Evolutionary conservation across 2,888 invertebrate species (phyloP).

Genomic region (Xestia xanthographa): DNA sequence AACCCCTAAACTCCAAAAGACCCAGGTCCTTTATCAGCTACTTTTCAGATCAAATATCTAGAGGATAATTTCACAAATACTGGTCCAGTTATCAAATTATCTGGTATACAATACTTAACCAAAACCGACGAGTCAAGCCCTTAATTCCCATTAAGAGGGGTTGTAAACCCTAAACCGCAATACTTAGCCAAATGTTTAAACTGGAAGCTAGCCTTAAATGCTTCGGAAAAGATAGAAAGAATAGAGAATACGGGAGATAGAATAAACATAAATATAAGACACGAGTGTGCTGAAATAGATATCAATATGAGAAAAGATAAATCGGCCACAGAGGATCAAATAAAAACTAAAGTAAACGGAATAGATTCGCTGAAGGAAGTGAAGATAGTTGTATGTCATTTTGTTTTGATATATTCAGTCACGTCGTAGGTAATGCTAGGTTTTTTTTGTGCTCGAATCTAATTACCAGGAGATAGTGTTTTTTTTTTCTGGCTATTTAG

Average conservation of each 20-base stretch:
- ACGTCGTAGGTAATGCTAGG: not conserved
- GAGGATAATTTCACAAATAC: not conserved
- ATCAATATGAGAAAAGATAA: conserved; percentile 42
- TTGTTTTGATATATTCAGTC: not conserved
- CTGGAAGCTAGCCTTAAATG: conserved; percentile 11
- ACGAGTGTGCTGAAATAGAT: conserved; percentile 30
- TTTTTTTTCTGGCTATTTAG: not conserved
- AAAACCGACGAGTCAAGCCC: no score
- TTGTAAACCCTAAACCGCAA: conserved; percentile 5
- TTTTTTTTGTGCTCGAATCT: not conserved
- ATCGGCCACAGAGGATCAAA: conserved; percentile 35
- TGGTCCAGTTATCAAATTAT: not conserved
- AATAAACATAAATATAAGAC: conserved; percentile 36
- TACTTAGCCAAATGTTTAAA: conserved; percentile 20
- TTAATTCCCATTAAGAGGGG: not conserved
- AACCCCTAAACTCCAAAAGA: not conserved
- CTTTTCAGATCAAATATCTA: not conserved
- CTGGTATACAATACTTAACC: not conserved
- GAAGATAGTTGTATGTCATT: not conserved
- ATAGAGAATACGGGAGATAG: not conserved
- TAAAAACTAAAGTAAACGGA: conserved; percentile 33
- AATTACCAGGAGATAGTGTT: not conserved
- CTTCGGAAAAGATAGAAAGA: conserved; percentile 18
- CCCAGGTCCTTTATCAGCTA: not conserved
- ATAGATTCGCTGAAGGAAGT: conserved; percentile 13